Percentiles rank a stretch among this genome's conserved stretches.
Conservation (phyloP, 2,113 vertebrate genomes). For the Noturus placidus region DNA sequence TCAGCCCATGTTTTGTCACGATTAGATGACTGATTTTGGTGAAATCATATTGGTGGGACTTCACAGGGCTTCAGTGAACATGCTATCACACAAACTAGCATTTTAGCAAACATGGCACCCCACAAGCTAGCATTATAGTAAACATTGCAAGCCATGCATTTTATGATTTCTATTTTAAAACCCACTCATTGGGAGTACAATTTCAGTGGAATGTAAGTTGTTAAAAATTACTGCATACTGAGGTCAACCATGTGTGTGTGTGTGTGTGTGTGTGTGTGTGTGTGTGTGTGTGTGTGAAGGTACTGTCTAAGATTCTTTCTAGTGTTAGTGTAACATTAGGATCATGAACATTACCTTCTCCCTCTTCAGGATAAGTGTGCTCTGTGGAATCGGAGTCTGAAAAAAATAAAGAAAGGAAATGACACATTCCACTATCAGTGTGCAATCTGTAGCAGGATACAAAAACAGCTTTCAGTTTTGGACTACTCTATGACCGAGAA, state of each 20-base stretch:
- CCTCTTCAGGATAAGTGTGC: background rate
- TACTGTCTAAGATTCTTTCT: background rate
- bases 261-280: conserved; percentile 1
- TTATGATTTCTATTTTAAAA: background rate
- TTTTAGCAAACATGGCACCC: background rate
- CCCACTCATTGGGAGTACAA: background rate
- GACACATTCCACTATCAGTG: background rate
- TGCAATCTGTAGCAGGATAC: background rate
- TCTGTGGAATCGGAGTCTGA: background rate
- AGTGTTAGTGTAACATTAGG: background rate
- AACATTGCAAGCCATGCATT: background rate
- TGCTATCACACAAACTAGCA: background rate
- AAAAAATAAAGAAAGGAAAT: background rate
- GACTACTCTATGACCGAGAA: background rate
- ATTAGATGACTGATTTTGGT: too few species aligned
- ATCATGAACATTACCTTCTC: background rate
- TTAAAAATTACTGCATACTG: background rate
- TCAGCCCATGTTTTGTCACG: background rate
- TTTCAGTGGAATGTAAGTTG: background rate
- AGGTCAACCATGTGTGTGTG: background rate
- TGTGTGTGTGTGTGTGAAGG: background rate
- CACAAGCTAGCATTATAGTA: background rate
- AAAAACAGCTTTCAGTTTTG: background rate
- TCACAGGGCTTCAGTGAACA: background rate
- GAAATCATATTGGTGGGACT: too few species aligned